A percentile compares a stretch with the other conserved stretches of the same genome.
These are phyloP conservation scores for Limosa lapponica DNA, from an alignment of 2,797 vertebrate species.

Conservation along the genomic window DNA sequence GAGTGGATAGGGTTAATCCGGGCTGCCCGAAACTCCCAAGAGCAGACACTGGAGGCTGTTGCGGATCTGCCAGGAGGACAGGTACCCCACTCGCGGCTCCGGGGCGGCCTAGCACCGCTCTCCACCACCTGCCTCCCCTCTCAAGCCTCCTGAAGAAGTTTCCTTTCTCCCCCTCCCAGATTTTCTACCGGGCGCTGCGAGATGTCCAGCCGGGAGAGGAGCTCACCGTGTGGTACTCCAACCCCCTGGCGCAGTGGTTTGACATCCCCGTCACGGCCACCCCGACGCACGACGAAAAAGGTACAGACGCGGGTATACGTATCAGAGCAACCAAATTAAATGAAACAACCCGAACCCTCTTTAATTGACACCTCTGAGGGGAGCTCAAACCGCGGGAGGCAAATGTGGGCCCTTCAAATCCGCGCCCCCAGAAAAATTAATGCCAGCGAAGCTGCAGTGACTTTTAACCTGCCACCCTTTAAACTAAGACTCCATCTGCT, in stretches of 20 bases:
- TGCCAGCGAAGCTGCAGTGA: not conserved
- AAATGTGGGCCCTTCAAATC: not conserved
- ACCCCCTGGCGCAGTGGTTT: conserved; percentile 93
- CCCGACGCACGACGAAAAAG: conserved; percentile 97
- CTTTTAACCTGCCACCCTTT: conserved; percentile 7
- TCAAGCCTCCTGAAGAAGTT: conserved; percentile 22
- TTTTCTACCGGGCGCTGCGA: conserved; percentile 91
- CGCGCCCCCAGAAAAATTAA: not conserved
- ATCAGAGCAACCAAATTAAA: not conserved
- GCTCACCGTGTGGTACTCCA: conserved; percentile 95
- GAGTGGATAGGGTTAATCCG: conserved; percentile 97
- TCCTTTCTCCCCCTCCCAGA: conserved; percentile 76
- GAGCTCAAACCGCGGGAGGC: not conserved
- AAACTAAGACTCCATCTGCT: conserved; percentile 25
- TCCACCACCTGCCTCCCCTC: not conserved
- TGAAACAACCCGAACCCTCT: not conserved
- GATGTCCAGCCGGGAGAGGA: conserved; percentile 95
- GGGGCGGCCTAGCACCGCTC: not conserved
- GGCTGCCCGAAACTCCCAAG: conserved; percentile 91
- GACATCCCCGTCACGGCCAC: conserved; percentile 94
- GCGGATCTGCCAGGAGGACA: conserved; percentile 96
- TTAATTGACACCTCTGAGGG: not conserved
- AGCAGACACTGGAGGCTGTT: conserved; percentile 95
- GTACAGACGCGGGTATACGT: conserved; percentile 68
- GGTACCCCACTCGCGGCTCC: conserved; percentile 77